Base-by-base conservation (phyloP, 2,797 vertebrate species). In the Sylvia borin region DNA sequence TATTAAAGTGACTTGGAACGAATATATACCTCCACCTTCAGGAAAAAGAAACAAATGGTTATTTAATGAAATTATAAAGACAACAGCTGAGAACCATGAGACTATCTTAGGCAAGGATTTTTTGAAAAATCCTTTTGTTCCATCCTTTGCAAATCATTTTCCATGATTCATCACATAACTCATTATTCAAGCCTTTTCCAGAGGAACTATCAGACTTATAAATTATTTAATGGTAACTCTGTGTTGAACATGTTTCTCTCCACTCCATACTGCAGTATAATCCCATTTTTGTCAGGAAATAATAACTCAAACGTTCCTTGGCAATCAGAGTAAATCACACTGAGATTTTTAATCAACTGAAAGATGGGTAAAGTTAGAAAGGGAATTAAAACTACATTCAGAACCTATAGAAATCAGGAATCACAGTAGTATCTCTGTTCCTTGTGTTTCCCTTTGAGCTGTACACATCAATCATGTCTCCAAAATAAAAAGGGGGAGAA, bases 191-290 rank as follows among this genome's bases (percentile, higher is more conserved):
- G 16, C 29, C 15, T 80, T 77, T 94, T 90, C 45, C 54, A 75
- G 65, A 61, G 43, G 36, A 96, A 72, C 25, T 74, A 80, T 85
- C 32, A 47, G 27, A n/a, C 16, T 93, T 31, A 65, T 77, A 78
- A 83, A 95, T 93, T 65, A 92, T 91, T 80, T 85, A 94, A 74
- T 53, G 61, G 20, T 15, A 75, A 58, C 50, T 87, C 26, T 54
- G 19, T 45, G n/a, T 50, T 85, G 68, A 90, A 62, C n/a, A 60
- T 15, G 22, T 65, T 91, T 92, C 57, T 93, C 58, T 20, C 55
- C 27, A 67, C 65, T 80, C 68, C 43, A 42, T 65, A 38, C 13
- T 22, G n/a, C 36, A 75, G 21, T 45, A 54, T 64, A 85, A 92
- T 62, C 58, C 25, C 36, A 51, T 80, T 80, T 94, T 81, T 77